A percentile compares a stretch with the other conserved stretches of the same genome.
These are phyloP conservation scores for Synanthedon tipuliformis DNA, from an alignment of 2,888 invertebrate species.

Conservation along the genomic window DNA sequence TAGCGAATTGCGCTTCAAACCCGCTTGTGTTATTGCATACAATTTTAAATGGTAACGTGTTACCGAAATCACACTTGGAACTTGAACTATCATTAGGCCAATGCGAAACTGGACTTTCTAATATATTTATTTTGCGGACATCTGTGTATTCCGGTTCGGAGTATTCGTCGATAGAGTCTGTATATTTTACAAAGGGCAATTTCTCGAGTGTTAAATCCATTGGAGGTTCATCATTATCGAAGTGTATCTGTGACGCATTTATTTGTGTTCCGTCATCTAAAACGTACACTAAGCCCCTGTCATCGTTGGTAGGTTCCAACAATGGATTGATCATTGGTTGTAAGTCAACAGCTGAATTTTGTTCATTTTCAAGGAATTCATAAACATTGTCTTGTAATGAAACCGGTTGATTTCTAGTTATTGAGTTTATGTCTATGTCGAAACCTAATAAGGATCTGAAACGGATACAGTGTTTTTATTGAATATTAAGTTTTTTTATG, in stretches of 20 bases:
- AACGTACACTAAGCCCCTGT: constrained; percentile 34
- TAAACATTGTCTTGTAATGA: constrained; percentile 50
- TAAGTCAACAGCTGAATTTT: constrained; percentile 17
- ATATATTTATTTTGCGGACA: constrained; percentile 32
- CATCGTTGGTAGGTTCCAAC: constrained; percentile 18
- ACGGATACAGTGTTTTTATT: constrained; percentile 2
- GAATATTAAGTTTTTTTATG: background rate
- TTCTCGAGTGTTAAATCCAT: constrained; percentile 47
- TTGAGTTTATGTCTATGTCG: constrained; percentile 48
- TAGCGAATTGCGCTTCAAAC: constrained; percentile 52
- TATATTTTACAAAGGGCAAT: constrained; percentile 51
- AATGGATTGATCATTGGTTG: constrained; percentile 21
- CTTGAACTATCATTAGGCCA: constrained; percentile 31
- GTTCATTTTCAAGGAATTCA: constrained; percentile 47
- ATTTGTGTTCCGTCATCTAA: constrained; percentile 61
- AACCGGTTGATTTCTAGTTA: constrained; percentile 50
- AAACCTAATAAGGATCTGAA: constrained; percentile 46
- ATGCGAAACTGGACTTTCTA: constrained; percentile 40
- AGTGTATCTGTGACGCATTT: constrained; percentile 58
- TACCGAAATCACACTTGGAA: constrained; percentile 42
- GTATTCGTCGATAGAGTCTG: constrained; percentile 26
- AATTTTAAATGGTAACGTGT: constrained; percentile 49
- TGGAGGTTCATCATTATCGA: constrained; percentile 54
- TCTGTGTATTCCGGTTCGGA: constrained; percentile 15
- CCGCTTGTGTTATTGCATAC: constrained; percentile 45